Conservation (phyloP, 1,140 invertebrate species). For the Bombus sylvicola region DNA sequence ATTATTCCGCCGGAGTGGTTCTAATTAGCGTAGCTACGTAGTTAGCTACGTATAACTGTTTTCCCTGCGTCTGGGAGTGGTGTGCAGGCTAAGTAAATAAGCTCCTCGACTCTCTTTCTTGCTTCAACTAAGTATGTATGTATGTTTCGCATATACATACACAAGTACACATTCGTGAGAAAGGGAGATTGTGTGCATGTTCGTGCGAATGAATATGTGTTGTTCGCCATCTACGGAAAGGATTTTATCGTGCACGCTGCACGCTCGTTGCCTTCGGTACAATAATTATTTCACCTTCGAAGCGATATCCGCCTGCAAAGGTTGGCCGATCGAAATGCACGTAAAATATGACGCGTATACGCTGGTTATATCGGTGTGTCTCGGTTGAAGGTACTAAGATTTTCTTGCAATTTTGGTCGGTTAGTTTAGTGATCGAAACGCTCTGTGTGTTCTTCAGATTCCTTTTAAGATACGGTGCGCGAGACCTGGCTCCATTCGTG, state of each 20-base stretch:
- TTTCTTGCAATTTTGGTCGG: neutral
- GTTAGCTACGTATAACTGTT: conserved; percentile 51
- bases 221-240: conserved; percentile 17
- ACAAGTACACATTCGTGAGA: neutral
- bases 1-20: conserved; percentile 70
- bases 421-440: neutral
- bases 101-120: conserved; percentile 18
- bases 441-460: neutral
- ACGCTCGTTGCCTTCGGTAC: conserved; percentile 24
- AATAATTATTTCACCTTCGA: conserved; percentile 49
- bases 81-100: conserved; percentile 49
- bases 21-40: conserved; percentile 68
- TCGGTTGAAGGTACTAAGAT: neutral
- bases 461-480: neutral
- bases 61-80: conserved; percentile 19
- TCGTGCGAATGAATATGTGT: neutral
- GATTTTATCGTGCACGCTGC: conserved; percentile 40
- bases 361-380: too few species aligned
- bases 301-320: neutral
- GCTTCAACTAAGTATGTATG: neutral
- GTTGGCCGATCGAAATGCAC: conserved; percentile 7
- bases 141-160: too few species aligned
- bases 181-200: neutral
- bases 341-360: neutral
- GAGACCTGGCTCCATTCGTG: too few species aligned